Percentiles rank a stretch among this genome's conserved stretches.
phyloP scores from a whole-genome alignment of 2,113 vertebrate genomes.

The Dasyprocta punctata region DNA sequence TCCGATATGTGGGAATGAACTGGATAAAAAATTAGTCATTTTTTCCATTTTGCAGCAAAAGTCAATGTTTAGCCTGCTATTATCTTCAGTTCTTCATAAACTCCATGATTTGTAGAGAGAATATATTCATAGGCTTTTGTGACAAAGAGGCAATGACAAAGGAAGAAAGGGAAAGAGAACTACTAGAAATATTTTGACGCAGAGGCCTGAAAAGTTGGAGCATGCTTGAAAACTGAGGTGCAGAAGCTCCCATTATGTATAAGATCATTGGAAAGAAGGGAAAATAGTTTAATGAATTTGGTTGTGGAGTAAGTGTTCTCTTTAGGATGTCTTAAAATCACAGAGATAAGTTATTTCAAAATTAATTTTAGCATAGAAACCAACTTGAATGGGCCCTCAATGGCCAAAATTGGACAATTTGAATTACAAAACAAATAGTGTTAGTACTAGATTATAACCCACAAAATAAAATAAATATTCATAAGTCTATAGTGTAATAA shows the following conservation, averaged over 20 bases:
- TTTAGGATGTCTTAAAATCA: slow-evolving; percentile 14
- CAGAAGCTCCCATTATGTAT: background rate
- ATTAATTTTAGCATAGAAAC: background rate
- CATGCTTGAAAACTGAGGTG: background rate
- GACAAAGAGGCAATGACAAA: background rate
- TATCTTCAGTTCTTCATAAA: background rate
- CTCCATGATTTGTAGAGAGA: background rate
- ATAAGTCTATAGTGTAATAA: background rate
- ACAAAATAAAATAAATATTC: slow-evolving; percentile 30
- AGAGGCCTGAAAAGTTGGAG: background rate
- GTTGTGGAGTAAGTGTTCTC: background rate
- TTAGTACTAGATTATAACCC: slow-evolving; percentile 16
- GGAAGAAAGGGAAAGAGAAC: too few species aligned
- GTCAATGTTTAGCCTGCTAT: background rate
- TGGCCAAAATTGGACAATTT: background rate
- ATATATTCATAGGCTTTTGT: background rate
- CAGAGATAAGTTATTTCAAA: slow-evolving; percentile 5
- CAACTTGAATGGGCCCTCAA: background rate
- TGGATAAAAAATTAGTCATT: background rate
- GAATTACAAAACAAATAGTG: background rate
- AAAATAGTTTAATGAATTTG: background rate
- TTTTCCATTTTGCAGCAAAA: background rate
- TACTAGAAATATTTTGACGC: background rate
- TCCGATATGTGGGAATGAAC: background rate
- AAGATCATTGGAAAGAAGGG: background rate